A percentile compares a stretch with the other conserved stretches of the same genome.
phyloP scores from a whole-genome alignment of 2,888 invertebrate species.

The Odontomyia ornata region DNA sequence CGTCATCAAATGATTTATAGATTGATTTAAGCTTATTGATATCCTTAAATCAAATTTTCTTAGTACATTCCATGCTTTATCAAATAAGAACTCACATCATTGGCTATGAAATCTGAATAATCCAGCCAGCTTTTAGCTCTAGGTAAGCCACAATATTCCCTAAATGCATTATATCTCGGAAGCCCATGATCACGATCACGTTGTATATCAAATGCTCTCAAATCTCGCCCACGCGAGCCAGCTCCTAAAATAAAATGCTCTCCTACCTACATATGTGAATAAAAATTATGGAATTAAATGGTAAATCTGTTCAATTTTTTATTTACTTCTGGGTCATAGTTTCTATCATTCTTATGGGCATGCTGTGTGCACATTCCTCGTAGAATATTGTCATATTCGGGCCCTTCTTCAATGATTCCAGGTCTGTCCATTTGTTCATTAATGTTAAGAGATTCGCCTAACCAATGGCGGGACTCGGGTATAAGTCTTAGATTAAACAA shows the following conservation, averaged over 20 bases:
- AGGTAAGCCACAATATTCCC: conserved; percentile 5
- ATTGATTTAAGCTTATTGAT: conserved; percentile 71
- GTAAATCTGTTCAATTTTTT: not conserved
- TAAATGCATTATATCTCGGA: conserved; percentile 7
- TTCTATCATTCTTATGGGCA: conserved; percentile 79
- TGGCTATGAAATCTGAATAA: conserved; percentile 16
- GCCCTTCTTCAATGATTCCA: conserved; percentile 65
- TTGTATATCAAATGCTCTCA: conserved; percentile 24
- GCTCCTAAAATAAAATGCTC: conserved; percentile 12
- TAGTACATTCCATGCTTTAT: not conserved
- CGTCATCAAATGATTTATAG: conserved; percentile 80
- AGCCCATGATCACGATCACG: conserved; percentile 31
- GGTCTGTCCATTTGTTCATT: conserved; percentile 68
- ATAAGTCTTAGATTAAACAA: not conserved
- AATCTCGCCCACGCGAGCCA: conserved; percentile 6
- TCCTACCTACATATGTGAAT: too few relatives aligned
- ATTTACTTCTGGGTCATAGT: conserved; percentile 68
- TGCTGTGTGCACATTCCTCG: conserved; percentile 81
- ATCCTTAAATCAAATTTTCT: conserved; percentile 56
- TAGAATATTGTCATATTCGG: conserved; percentile 75
- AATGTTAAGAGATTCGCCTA: conserved; percentile 61
- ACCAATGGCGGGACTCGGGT: not conserved
- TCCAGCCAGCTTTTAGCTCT: not conserved
- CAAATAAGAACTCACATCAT: not conserved
- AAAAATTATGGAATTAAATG: too few relatives aligned